Percentiles rank a stretch among this genome's conserved stretches.
Evolutionary conservation across 2,113 vertebrate genomes (phyloP).

Genomic region (Anoplopoma fimbria): DNA sequence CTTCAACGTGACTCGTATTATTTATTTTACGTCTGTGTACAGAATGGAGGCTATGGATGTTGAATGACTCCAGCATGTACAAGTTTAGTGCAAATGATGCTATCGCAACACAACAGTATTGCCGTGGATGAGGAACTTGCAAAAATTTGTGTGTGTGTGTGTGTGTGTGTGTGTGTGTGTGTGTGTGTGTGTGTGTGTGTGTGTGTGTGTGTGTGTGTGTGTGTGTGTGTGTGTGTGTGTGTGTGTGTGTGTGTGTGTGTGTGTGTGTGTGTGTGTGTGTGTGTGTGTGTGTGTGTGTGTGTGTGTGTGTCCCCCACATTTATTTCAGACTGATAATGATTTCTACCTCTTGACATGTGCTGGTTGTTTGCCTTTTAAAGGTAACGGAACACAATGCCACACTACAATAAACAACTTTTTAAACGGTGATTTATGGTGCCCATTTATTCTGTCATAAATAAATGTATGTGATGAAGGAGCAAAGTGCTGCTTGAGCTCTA

Average conservation of each 20-base stretch:
- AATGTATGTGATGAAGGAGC: background rate
- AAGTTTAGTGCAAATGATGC: conserved; percentile 29
- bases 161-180: conserved; percentile 11
- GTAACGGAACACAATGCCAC: conserved; percentile 66
- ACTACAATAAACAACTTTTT: conserved; percentile 79
- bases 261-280: conserved; percentile 1
- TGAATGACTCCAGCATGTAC: conserved; percentile 13
- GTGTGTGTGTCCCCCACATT: conserved; percentile 36
- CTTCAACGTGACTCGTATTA: conserved; percentile 25
- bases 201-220: conserved; percentile 17
- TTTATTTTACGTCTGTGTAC: conserved; percentile 63
- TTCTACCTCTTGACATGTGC: conserved; percentile 82
- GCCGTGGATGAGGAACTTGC: conserved; percentile 8
- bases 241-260: background rate
- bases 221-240: conserved; percentile 17
- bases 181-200: conserved; percentile 10
- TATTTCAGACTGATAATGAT: conserved; percentile 62
- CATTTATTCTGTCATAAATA: background rate
- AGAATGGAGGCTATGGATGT: background rate
- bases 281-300: conserved; percentile 23
- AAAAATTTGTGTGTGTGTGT: conserved; percentile 15
- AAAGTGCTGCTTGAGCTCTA: background rate
- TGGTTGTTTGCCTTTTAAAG: conserved; percentile 69
- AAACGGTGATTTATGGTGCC: conserved; percentile 12
- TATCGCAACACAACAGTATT: conserved; percentile 28